These are phyloP conservation scores for Neogale vison DNA, from an alignment of 2,113 vertebrate genomes.

Conservation along the genomic window DNA sequence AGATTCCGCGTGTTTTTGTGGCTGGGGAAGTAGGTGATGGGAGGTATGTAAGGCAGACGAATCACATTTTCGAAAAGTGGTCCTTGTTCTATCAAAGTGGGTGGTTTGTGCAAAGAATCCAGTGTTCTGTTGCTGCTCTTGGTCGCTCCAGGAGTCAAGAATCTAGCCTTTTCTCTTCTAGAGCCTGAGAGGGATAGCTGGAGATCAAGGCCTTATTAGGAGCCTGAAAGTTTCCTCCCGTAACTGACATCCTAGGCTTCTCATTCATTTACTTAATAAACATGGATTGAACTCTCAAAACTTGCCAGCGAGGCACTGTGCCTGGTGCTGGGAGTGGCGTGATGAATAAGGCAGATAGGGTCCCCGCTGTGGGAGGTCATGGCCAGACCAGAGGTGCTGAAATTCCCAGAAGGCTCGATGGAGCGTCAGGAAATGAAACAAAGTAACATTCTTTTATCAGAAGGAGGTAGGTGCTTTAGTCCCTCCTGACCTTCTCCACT, in stretches of 20 bases:
- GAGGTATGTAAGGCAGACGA: background rate
- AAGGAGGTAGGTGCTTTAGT: background rate
- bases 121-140: background rate
- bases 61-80: background rate
- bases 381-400: background rate
- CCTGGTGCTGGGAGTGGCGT: background rate
- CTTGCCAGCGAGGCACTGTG: background rate
- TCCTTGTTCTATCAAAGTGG: background rate
- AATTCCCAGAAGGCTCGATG: background rate
- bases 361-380: background rate
- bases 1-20: background rate
- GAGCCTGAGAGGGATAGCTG: background rate
- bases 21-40: background rate
- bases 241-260: background rate
- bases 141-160: background rate
- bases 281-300: background rate
- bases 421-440: background rate
- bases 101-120: background rate
- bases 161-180: background rate
- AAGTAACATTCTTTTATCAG: background rate
- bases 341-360: background rate
- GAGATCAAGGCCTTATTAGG: background rate
- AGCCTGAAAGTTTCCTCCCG: background rate
- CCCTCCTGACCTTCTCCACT: background rate
- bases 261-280: background rate